phyloP scores from a whole-genome alignment of 2,888 invertebrate species.

The Sclerodermus sp. region DNA sequence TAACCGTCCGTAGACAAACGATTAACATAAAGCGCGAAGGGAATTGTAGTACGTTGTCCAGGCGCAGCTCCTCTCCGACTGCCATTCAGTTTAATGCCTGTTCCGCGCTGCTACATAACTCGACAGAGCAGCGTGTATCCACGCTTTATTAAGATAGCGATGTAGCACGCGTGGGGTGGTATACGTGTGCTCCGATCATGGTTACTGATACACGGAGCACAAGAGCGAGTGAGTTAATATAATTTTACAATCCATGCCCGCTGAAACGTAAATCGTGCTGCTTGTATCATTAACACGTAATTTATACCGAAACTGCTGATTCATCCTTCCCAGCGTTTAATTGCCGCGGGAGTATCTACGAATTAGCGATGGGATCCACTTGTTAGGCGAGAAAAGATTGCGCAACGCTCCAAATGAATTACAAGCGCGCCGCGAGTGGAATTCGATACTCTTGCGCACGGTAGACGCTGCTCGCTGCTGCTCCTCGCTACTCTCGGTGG shows the following conservation, averaged over 20 bases:
- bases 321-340: too few relatives aligned
- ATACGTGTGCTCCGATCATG: not conserved
- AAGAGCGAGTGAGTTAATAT: constrained; percentile 6
- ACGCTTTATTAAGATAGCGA: constrained; percentile 43
- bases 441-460: too few relatives aligned
- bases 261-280: constrained; percentile 1
- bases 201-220: not conserved
- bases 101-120: constrained; percentile 29
- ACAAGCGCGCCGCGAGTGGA: too few relatives aligned
- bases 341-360: too few relatives aligned
- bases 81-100: constrained; percentile 34
- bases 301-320: not conserved
- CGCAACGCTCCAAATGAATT: too few relatives aligned
- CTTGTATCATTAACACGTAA: constrained; percentile 5
- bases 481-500: too few relatives aligned
- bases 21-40: constrained; percentile 13
- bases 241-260: constrained; percentile 19
- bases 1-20: too few relatives aligned
- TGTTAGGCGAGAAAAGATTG: too few relatives aligned
- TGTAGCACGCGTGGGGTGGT: constrained; percentile 19
- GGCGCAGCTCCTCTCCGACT: constrained; percentile 12
- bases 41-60: constrained; percentile 12
- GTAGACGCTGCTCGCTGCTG: too few relatives aligned
- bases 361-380: too few relatives aligned
- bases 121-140: constrained; percentile 35